These are phyloP conservation scores for Petaurus breviceps DNA, from an alignment of 2,113 vertebrate genomes.

Conservation along the genomic window DNA sequence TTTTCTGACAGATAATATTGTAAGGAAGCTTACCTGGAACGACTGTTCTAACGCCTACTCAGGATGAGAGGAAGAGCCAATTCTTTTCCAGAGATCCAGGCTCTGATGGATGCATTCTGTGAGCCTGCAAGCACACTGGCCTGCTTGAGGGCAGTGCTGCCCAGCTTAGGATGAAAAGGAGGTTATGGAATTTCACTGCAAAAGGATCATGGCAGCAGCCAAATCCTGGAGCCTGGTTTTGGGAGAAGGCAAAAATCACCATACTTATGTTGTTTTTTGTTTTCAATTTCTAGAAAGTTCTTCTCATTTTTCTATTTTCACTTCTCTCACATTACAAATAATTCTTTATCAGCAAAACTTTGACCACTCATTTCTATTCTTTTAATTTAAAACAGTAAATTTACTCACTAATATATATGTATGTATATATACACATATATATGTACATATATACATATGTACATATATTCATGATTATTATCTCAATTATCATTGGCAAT, in stretches of 20 bases:
- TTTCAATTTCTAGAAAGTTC: neutral
- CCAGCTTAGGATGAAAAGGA: slow-evolving; percentile 15
- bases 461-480: neutral
- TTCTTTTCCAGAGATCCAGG: slow-evolving; percentile 55
- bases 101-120: slow-evolving; percentile 39
- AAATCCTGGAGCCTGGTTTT: neutral
- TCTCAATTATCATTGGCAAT: neutral
- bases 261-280: neutral
- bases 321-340: slow-evolving; percentile 27
- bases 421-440: neutral
- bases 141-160: slow-evolving; percentile 17
- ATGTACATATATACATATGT: too few relatives aligned
- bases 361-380: slow-evolving; percentile 41
- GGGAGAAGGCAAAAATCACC: neutral
- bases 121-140: neutral
- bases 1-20: slow-evolving; percentile 66
- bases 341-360: neutral
- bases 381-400: slow-evolving; percentile 31
- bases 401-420: neutral
- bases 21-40: slow-evolving; percentile 52
- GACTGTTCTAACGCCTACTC: slow-evolving; percentile 61
- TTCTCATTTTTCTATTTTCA: neutral
- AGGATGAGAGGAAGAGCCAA: slow-evolving; percentile 40
- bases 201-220: neutral
- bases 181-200: neutral